These are phyloP conservation scores for Drosophila sproati DNA, from an alignment of 1,140 invertebrate species.

Conservation along the genomic window DNA sequence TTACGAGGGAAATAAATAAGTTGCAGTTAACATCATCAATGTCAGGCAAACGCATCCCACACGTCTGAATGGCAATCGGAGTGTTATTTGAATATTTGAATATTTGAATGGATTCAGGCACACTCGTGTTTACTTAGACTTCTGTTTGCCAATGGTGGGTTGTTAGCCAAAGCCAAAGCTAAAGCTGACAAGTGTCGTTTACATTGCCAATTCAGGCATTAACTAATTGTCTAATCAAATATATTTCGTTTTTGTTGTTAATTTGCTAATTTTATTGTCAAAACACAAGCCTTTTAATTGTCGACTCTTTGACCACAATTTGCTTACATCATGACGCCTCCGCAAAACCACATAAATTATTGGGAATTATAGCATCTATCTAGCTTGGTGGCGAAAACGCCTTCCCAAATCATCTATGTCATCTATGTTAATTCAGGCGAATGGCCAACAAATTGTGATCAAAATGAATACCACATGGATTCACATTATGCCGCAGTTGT, in stretches of 20 bases:
- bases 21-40: slow-evolving; percentile 59
- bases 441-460: slow-evolving; percentile 7
- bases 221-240: slow-evolving; percentile 63
- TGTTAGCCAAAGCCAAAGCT: slow-evolving; percentile 2
- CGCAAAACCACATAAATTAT: slow-evolving; percentile 25
- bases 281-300: slow-evolving; percentile 24
- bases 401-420: slow-evolving; percentile 35
- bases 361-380: slow-evolving; percentile 16
- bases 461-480: slow-evolving; percentile 17
- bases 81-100: slow-evolving; percentile 31
- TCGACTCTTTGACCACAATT: slow-evolving; percentile 19
- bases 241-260: slow-evolving; percentile 17
- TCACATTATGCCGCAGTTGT: slow-evolving; percentile 2
- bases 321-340: slow-evolving; percentile 23
- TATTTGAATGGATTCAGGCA: not conserved
- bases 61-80: slow-evolving; percentile 16
- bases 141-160: slow-evolving; percentile 32
- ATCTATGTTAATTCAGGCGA: slow-evolving; percentile 37
- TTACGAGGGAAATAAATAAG: slow-evolving; percentile 30
- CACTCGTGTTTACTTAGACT: slow-evolving; percentile 6
- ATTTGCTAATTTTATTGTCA: slow-evolving; percentile 36
- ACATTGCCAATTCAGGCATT: slow-evolving; percentile 48
- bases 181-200: slow-evolving; percentile 38
- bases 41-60: slow-evolving; percentile 60
- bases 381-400: slow-evolving; percentile 8